Evolutionary conservation across 1,140 invertebrate genomes (phyloP).

Genomic region (Nixonia krombeini): DNA sequence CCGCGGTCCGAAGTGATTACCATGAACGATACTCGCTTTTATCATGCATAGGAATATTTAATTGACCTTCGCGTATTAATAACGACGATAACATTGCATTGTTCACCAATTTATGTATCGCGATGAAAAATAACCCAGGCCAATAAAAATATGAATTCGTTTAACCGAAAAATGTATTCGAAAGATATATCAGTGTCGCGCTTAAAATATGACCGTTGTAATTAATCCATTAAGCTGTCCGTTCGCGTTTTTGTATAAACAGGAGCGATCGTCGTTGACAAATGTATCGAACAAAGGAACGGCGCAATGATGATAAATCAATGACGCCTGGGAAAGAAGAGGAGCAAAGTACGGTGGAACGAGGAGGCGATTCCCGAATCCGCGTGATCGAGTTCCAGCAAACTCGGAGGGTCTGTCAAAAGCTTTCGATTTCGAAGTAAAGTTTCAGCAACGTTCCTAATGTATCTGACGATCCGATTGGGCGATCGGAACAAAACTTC

Average conservation of each 20-base stretch:
- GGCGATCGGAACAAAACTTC: conserved; percentile 41
- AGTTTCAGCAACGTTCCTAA: conserved; percentile 48
- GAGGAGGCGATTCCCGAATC: conserved; percentile 44
- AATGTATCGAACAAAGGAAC: conserved; percentile 16
- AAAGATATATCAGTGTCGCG: no score
- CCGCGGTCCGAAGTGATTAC: conserved; percentile 19
- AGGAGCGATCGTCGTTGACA: conserved; percentile 20
- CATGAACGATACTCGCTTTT: conserved; percentile 32
- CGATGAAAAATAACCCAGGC: no score
- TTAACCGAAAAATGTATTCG: no score
- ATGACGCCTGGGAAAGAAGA: conserved; percentile 20
- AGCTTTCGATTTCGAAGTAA: conserved; percentile 48
- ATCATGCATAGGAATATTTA: no score
- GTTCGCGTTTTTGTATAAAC: conserved; percentile 7
- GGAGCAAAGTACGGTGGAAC: conserved; percentile 22
- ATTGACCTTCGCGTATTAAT: no score
- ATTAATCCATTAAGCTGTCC: conserved; percentile 10
- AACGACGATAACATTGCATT: no score
- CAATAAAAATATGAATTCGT: no score
- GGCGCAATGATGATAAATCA: conserved; percentile 37
- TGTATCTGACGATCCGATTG: conserved; percentile 46
- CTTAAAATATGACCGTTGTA: no score
- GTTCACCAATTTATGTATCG: no score
- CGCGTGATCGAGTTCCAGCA: conserved; percentile 42
- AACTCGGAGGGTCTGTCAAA: conserved; percentile 41